These are phyloP conservation scores for Polypedilum vanderplanki DNA, from an alignment of 1,140 invertebrate genomes.

Conservation along the genomic window DNA sequence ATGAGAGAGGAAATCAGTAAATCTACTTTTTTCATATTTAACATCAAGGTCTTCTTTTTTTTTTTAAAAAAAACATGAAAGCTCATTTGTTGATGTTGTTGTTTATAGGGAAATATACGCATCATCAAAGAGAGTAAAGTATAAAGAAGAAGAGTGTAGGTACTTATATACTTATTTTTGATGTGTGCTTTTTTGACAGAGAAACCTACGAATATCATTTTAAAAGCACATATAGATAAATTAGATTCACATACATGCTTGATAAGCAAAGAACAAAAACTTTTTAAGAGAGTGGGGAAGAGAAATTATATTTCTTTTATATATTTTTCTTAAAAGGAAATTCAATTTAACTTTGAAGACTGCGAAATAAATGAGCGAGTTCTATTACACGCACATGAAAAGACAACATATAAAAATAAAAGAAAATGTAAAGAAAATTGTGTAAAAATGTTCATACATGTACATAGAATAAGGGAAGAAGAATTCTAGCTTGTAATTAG, in stretches of 20 bases:
- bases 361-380: not conserved
- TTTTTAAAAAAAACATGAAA: conserved; percentile 3
- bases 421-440: conserved; percentile 1
- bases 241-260: too few species aligned
- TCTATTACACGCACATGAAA: not conserved
- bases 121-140: not conserved
- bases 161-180: not conserved
- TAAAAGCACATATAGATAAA: too few species aligned
- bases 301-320: too few species aligned
- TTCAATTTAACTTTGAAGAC: conserved; percentile 24
- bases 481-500: not conserved
- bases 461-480: not conserved
- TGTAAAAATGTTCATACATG: not conserved
- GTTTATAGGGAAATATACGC: not conserved
- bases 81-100: not conserved
- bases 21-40: not conserved
- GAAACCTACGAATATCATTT: not conserved
- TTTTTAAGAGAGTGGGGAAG: too few species aligned
- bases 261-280: too few species aligned
- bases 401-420: not conserved
- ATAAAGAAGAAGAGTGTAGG: not conserved
- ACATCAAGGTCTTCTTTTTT: not conserved
- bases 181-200: not conserved
- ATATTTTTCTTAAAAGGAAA: not conserved
- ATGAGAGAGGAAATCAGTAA: not conserved